These are phyloP conservation scores for Andrena hattorfiana DNA, from an alignment of 2,888 invertebrate genomes.

Conservation along the genomic window DNA sequence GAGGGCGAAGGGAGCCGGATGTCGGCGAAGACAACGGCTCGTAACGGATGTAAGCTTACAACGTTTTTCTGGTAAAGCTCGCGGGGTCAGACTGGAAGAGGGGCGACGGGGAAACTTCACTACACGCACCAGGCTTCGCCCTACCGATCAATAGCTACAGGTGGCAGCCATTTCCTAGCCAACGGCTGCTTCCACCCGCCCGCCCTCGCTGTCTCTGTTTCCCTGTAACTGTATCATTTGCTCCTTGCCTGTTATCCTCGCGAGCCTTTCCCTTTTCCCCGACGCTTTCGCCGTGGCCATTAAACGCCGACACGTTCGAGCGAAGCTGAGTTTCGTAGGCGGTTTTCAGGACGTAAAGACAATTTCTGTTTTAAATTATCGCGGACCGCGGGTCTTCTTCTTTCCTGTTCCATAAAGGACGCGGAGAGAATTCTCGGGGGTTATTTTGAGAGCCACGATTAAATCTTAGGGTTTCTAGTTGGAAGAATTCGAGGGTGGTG, in stretches of 20 bases:
- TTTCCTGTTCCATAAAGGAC: too few relatives aligned
- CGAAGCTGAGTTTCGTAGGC: not conserved
- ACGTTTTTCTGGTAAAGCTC: constrained; percentile 49
- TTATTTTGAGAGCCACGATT: too few relatives aligned
- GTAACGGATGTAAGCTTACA: constrained; percentile 55
- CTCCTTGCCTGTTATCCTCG: constrained; percentile 33
- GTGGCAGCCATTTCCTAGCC: constrained; percentile 85
- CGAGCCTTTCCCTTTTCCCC: constrained; percentile 20
- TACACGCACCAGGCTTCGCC: constrained; percentile 75
- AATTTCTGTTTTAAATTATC: not conserved
- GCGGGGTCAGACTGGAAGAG: constrained; percentile 8
- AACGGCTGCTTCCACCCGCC: constrained; percentile 69
- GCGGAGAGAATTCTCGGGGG: too few relatives aligned
- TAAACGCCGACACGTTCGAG: not conserved
- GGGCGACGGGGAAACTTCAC: constrained; percentile 52
- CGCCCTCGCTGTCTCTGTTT: constrained; percentile 36
- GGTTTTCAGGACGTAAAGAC: not conserved
- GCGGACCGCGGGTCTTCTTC: too few relatives aligned
- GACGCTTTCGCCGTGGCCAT: not conserved
- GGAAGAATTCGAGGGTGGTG: too few relatives aligned
- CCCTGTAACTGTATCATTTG: constrained; percentile 46
- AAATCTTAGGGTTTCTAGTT: too few relatives aligned
- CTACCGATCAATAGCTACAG: constrained; percentile 85
- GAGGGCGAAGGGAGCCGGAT: not conserved
- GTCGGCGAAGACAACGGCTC: constrained; percentile 39